Base-by-base conservation (phyloP, 2,888 invertebrate species). In the Mycogona germanica region DNA sequence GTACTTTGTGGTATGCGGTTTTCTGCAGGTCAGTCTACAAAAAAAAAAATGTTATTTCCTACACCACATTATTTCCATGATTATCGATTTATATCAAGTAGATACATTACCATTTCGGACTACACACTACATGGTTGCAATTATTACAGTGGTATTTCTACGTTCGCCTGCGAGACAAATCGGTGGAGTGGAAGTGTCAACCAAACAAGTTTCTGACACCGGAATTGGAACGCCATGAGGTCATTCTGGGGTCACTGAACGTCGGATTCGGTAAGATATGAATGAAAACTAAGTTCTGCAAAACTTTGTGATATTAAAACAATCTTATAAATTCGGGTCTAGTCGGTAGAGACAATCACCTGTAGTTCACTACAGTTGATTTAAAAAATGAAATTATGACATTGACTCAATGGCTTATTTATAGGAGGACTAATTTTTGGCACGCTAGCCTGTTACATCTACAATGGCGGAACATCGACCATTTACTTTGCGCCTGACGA, bases 91-190 rank as follows among this genome's bases (percentile, higher is more conserved):
- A n/a, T n/a, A n/a, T n/a, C n/a, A n/a, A n/a, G n/a, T n/a, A n/a
- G n/a, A n/a, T n/a, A n/a, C n/a, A n/a, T n/a, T n/a, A n/a, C n/a
- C n/a, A n/a, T n/a, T n/a, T n/a, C n/a, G n/a, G n/a, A n/a, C n/a
- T n/a, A n/a, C n/a, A n/a, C n/a, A n/a, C n/a, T n/a, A n/a, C n/a
- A n/a, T n/a, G n/a, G n/a, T 47, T 62, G 21, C 73, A n/a, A n/a
- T n/a, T n/a, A n/a, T n/a, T n/a, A n/a, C n/a, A 83, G 81, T 82
- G 81, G 80, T 80, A 80, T 64, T 83, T 78, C 68, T 84, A 82
- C 68, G 72, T 82, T 23, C 72, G 74, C 1, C 75, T 76, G 64
- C 70, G 78, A 1, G 76, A 81, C 62, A 63, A 68, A 6, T 73
- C 82, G 0, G 71, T 78, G 49, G 78, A 79, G 60, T 84, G 84